Base-by-base conservation (phyloP, 2,888 invertebrate genomes). In the Nomada hirtipes region DNA sequence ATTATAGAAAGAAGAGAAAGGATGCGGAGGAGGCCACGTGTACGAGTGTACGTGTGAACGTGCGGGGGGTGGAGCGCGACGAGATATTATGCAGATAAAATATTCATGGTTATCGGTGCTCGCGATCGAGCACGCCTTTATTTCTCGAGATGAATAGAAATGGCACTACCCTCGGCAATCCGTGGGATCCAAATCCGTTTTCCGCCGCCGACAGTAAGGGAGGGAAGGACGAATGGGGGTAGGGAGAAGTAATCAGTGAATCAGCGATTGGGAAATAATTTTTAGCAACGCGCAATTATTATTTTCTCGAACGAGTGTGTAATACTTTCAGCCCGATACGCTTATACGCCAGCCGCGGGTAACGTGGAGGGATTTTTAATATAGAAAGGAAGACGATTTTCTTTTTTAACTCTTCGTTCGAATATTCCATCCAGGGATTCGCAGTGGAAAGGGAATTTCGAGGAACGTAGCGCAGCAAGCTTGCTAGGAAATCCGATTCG, bases 131-230 rank as follows among this genome's bases (percentile, higher is more conserved):
- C 85, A 83, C 89, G 91, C 89, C 90, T 91, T 92, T 91, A 91
- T 91, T 91, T 91, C 90, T 83, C 88, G 79, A 83, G 91, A 91
- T 91, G 91, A 92, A 92, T 92, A 92, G 90, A 90, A 92, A 92
- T 89, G 87, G 86, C 82, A 84, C 76, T 84, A 69, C 71, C 86
- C 72, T 53, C 65, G 0, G 2, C 63, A 81, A 78, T 78, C 82
- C 76, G 79, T 82, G 84, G 73, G 81, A 86, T 82, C 79, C 83
- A 72, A 87, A 88, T 88, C 87, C 83, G 76, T 87, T 80, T 78
- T 72, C 82, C 57, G 52, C 23, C 68, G 59, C 72, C 65, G 78
- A 82, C 78, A 65, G 83, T 68, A 76, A 75, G 75, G 47, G 42
- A 47, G 20, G 69, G 60, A 23, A 42, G 20, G 61, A 4, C n/a